Conservation (phyloP, 1,140 invertebrate genomes). For the Bombus cullumanus region DNA sequence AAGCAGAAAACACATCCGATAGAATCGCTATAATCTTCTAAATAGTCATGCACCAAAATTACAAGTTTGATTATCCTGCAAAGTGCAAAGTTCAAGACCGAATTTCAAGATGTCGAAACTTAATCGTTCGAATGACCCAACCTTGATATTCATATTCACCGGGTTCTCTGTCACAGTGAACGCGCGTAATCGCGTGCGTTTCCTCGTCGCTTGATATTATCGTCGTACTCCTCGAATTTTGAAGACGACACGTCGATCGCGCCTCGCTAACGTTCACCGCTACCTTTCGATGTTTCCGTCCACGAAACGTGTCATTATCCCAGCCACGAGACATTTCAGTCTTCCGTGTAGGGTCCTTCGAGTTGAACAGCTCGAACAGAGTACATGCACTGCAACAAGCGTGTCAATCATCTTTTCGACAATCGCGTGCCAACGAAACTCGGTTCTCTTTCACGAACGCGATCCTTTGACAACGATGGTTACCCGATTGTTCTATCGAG, state of each 20-base stretch:
- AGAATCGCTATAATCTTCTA: no score
- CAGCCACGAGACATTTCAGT: neutral
- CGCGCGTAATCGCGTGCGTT: slow-evolving; percentile 8
- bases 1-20: no score
- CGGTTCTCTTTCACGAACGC: no score
- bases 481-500: neutral
- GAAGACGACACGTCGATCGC: slow-evolving; percentile 6
- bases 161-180: neutral
- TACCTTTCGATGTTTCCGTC: slow-evolving; percentile 14
- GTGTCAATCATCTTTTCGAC: slow-evolving; percentile 15
- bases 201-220: slow-evolving; percentile 11
- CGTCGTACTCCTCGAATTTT: slow-evolving; percentile 33
- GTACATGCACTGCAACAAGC: neutral
- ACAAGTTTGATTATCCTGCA: no score
- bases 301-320: slow-evolving; percentile 42
- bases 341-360: neutral
- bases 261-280: neutral
- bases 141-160: neutral
- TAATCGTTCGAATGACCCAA: neutral
- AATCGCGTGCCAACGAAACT: slow-evolving; percentile 24
- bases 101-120: neutral
- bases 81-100: neutral
- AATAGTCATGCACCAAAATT: no score
- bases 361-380: neutral
- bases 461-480: neutral